A percentile compares a stretch with the other conserved stretches of the same genome.
phyloP scores from a whole-genome alignment of 2,797 vertebrate genomes.

The Discoglossus pictus region DNA sequence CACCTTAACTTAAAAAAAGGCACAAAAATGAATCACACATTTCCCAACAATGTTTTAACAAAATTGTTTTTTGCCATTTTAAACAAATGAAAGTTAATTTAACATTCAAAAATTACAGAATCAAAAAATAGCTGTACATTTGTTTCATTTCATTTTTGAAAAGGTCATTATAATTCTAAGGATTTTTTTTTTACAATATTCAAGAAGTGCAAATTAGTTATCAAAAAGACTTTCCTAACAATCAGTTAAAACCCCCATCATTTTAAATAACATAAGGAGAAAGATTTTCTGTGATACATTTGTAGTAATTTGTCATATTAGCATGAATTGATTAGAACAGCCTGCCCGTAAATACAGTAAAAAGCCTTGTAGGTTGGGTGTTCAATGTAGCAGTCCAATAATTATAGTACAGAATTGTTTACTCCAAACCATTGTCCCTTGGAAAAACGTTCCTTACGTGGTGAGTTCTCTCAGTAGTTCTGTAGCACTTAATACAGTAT shows the following conservation, averaged over 20 bases:
- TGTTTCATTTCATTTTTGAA: constrained; percentile 11
- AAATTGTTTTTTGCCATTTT: neutral
- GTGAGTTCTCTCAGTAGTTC: neutral
- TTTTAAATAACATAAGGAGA: neutral
- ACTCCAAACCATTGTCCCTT: neutral
- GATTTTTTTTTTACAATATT: constrained; percentile 23
- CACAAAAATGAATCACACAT: no score
- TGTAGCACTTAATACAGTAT: neutral
- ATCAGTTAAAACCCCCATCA: constrained; percentile 18
- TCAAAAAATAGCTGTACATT: constrained; percentile 38
- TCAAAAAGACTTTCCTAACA: constrained; percentile 6
- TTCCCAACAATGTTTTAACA: no score
- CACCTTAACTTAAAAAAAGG: constrained; percentile 19
- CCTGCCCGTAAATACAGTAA: neutral
- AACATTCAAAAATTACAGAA: constrained; percentile 15
- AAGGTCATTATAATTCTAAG: constrained; percentile 11
- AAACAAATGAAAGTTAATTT: constrained; percentile 1
- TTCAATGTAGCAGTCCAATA: neutral
- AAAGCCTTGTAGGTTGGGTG: neutral
- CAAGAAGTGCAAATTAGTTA: constrained; percentile 33
- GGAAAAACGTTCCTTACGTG: neutral
- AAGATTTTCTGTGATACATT: neutral
- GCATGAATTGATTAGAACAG: neutral
- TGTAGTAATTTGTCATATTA: neutral
- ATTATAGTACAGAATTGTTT: neutral